These are phyloP conservation scores for Myiozetetes cayanensis DNA, from an alignment of 2,113 vertebrate genomes.

Conservation along the genomic window DNA sequence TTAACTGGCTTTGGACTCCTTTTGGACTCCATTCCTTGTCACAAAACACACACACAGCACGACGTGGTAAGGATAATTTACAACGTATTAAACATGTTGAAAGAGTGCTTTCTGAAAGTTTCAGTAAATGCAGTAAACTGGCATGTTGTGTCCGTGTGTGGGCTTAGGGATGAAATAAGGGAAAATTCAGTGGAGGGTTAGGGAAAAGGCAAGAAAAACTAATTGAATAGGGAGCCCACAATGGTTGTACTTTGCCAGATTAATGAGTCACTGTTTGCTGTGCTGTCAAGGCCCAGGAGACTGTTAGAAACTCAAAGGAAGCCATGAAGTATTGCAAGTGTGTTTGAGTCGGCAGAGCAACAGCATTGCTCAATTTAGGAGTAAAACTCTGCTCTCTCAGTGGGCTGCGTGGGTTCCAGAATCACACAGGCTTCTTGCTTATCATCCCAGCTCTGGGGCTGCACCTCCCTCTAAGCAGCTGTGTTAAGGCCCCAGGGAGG, in stretches of 20 bases:
- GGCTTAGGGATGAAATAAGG: constrained; percentile 18
- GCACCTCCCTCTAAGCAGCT: constrained; percentile 8
- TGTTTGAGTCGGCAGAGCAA: not conserved
- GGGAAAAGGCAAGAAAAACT: constrained; percentile 23
- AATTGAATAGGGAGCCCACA: constrained; percentile 12
- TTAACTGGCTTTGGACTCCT: not conserved
- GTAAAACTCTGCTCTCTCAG: not conserved
- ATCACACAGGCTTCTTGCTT: not conserved
- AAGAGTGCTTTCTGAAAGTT: not conserved
- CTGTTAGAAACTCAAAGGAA: constrained; percentile 1
- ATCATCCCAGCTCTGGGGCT: not conserved
- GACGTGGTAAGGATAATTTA: not conserved
- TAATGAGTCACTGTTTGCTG: constrained; percentile 60
- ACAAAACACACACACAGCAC: not conserved
- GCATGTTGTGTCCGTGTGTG: accelerated
- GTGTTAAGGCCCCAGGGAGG: not conserved
- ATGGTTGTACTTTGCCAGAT: constrained; percentile 31
- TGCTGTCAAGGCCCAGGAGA: constrained; percentile 32
- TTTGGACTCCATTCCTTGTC: not conserved
- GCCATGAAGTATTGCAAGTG: not conserved
- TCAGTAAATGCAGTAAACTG: not conserved
- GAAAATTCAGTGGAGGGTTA: not conserved
- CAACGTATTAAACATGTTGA: not conserved
- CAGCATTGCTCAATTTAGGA: constrained; percentile 24
- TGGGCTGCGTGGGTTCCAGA: not conserved